A percentile compares a stretch with the other conserved stretches of the same genome.
These are phyloP conservation scores for Squalus acanthias DNA, from an alignment of 2,797 vertebrate species.

Conservation along the genomic window DNA sequence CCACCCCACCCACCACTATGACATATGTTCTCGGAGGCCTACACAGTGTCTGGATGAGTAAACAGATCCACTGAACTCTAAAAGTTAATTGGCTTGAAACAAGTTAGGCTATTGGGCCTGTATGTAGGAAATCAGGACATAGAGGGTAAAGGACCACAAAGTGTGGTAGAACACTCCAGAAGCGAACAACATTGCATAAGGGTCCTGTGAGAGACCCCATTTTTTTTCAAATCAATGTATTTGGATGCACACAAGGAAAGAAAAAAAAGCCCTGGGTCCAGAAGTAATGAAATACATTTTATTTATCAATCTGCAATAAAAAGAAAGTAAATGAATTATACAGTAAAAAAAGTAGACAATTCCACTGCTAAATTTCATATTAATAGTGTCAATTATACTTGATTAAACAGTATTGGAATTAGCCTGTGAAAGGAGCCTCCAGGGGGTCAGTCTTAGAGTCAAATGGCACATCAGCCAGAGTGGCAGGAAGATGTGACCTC, in stretches of 20 bases:
- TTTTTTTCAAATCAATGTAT: not conserved
- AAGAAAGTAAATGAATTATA: not conserved
- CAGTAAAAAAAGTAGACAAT: not conserved
- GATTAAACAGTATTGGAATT: not conserved
- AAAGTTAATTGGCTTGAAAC: not conserved
- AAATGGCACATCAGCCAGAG: not conserved
- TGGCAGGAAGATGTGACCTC: not conserved
- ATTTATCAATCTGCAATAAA: constrained; percentile 9
- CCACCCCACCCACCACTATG: too few relatives aligned
- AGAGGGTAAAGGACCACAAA: not conserved
- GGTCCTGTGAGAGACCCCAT: not conserved
- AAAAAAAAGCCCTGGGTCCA: not conserved
- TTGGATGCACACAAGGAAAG: not conserved
- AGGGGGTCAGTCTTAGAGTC: not conserved
- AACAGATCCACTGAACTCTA: not conserved
- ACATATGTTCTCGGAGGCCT: not conserved
- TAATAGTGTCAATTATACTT: not conserved
- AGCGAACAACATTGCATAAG: not conserved
- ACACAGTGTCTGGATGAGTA: not conserved
- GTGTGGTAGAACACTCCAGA: not conserved
- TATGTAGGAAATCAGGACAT: not conserved
- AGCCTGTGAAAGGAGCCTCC: not conserved
- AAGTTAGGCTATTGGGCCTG: not conserved
- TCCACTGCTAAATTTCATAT: not conserved
- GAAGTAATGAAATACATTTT: constrained; percentile 9